A percentile compares a stretch with the other conserved stretches of the same genome.
These are phyloP conservation scores for Aotus griseimembra DNA, from an alignment of 2,797 vertebrate genomes.

Conservation along the genomic window DNA sequence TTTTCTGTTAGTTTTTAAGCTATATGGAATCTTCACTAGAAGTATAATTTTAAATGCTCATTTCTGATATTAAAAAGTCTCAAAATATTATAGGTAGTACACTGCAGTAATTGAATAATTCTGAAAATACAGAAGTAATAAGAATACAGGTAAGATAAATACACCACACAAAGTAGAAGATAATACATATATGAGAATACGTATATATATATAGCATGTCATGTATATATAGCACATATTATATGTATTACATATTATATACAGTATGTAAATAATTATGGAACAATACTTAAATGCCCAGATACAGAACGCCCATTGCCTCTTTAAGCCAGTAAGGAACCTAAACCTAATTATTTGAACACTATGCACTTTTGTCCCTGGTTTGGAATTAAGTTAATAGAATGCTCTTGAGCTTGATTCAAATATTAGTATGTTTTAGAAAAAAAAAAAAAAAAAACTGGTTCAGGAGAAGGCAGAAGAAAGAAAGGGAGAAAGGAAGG, in stretches of 20 bases:
- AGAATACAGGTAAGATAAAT: slow-evolving; percentile 52
- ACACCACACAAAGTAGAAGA: background rate
- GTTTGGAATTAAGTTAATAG: slow-evolving; percentile 44
- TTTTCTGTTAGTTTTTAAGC: background rate
- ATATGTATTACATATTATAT: background rate
- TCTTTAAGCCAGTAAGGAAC: slow-evolving; percentile 56
- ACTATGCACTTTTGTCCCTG: slow-evolving; percentile 20
- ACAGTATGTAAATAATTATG: background rate
- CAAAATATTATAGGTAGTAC: background rate
- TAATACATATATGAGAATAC: background rate
- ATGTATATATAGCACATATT: background rate
- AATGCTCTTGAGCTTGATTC: slow-evolving; percentile 27
- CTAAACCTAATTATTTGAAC: slow-evolving; percentile 16
- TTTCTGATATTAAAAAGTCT: background rate
- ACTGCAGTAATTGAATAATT: background rate
- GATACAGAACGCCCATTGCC: background rate
- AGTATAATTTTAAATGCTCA: slow-evolving; percentile 10
- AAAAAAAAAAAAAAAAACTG: background rate
- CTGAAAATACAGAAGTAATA: slow-evolving; percentile 65
- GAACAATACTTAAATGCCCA: slow-evolving; percentile 48
- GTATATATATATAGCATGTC: background rate
- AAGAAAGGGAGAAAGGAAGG: background rate
- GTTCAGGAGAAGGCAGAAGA: background rate
- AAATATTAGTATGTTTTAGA: slow-evolving; percentile 46
- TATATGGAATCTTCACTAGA: background rate